Percentiles rank a stretch among this genome's conserved stretches.
Evolutionary conservation across 2,888 invertebrate genomes (phyloP).

Genomic region (Agrotis clavis): DNA sequence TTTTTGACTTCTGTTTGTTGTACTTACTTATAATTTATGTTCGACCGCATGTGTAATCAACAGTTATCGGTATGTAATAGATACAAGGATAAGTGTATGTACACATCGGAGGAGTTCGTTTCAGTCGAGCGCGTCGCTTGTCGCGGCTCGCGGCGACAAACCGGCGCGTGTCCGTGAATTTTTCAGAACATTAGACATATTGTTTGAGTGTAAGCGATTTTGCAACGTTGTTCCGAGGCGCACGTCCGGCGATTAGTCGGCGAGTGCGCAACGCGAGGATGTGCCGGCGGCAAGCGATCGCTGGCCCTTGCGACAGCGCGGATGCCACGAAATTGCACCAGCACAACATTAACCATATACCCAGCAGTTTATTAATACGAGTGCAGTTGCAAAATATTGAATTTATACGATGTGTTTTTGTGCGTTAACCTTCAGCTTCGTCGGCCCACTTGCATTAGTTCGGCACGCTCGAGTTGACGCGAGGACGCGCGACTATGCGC

Average conservation of each 20-base stretch:
- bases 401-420: slow-evolving; percentile 84
- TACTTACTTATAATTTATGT: slow-evolving; percentile 35
- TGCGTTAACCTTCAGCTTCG: slow-evolving; percentile 87
- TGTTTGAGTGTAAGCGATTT: slow-evolving; percentile 73
- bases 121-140: slow-evolving; percentile 28
- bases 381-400: slow-evolving; percentile 88
- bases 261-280: slow-evolving; percentile 88
- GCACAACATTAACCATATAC: slow-evolving; percentile 79
- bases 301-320: slow-evolving; percentile 88
- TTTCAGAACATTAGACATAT: slow-evolving; percentile 72
- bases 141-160: slow-evolving; percentile 45
- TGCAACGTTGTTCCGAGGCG: slow-evolving; percentile 84
- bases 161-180: slow-evolving; percentile 67
- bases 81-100: slow-evolving; percentile 51
- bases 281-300: slow-evolving; percentile 77
- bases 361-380: slow-evolving; percentile 87
- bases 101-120: slow-evolving; percentile 40
- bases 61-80: slow-evolving; percentile 43
- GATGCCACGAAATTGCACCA: slow-evolving; percentile 88
- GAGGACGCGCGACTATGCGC: slow-evolving; percentile 86
- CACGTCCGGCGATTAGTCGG: slow-evolving; percentile 88
- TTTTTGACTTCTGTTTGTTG: slow-evolving; percentile 45
- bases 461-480: slow-evolving; percentile 86
- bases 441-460: slow-evolving; percentile 88
- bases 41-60: slow-evolving; percentile 33